These are phyloP conservation scores for Chloroceryle aenea DNA, from an alignment of 2,113 vertebrate genomes.

Conservation along the genomic window DNA sequence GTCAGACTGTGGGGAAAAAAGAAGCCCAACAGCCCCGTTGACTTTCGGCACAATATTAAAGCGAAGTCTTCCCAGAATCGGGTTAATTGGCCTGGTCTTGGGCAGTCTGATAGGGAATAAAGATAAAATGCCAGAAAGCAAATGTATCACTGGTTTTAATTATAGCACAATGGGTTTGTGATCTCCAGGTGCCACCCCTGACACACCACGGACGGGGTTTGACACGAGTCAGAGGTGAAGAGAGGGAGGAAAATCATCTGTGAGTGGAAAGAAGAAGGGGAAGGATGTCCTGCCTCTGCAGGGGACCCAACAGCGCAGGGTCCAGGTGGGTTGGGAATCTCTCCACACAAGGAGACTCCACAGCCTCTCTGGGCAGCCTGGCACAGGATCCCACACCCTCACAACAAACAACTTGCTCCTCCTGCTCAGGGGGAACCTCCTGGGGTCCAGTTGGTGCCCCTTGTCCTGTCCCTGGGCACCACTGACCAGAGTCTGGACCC, in stretches of 20 bases:
- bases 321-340: too few species aligned
- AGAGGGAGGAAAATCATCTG: background rate
- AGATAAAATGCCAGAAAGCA: background rate
- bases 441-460: too few species aligned
- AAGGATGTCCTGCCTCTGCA: too few species aligned
- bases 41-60: slow-evolving; percentile 3
- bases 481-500: too few species aligned
- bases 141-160: background rate
- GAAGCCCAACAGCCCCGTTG: background rate
- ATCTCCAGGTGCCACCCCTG: rapidly evolving
- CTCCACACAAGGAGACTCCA: too few species aligned
- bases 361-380: too few species aligned
- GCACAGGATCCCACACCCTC: too few species aligned
- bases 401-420: too few species aligned
- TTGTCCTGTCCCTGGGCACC: too few species aligned
- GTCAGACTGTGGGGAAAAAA: slow-evolving; percentile 22
- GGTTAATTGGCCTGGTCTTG: slow-evolving; percentile 13
- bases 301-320: too few species aligned
- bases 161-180: background rate
- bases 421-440: too few species aligned
- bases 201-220: rapidly evolving
- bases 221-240: background rate
- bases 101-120: slow-evolving; percentile 14
- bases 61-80: background rate
- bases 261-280: background rate